These are phyloP conservation scores for Microplitis manilae DNA, from an alignment of 2,888 invertebrate genomes.

Conservation along the genomic window DNA sequence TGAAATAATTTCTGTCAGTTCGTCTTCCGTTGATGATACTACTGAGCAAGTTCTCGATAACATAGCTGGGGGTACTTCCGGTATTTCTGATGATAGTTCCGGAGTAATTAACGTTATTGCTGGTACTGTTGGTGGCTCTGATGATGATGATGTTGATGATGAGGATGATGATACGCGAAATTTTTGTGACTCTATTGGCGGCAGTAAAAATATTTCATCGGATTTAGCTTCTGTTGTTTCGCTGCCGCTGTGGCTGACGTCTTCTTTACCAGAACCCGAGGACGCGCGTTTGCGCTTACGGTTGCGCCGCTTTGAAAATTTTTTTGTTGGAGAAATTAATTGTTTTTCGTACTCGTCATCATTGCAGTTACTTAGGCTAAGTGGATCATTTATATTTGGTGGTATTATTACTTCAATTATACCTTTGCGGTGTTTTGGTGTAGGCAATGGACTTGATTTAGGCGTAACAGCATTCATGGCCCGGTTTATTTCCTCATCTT, in stretches of 20 bases:
- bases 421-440: slow-evolving; percentile 84
- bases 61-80: no score
- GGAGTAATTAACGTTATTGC: no score
- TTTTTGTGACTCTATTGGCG: slow-evolving; percentile 14
- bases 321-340: slow-evolving; percentile 81
- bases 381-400: slow-evolving; percentile 91
- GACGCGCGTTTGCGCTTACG: slow-evolving; percentile 77
- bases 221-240: slow-evolving; percentile 73
- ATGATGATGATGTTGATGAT: not conserved
- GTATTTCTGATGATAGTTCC: no score
- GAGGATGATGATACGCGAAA: slow-evolving; percentile 33
- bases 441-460: slow-evolving; percentile 91
- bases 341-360: slow-evolving; percentile 88
- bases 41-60: no score
- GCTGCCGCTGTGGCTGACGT: slow-evolving; percentile 71
- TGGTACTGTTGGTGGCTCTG: no score
- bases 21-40: no score
- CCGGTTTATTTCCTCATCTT: slow-evolving; percentile 83
- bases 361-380: slow-evolving; percentile 82
- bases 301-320: slow-evolving; percentile 77
- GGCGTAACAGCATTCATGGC: slow-evolving; percentile 93
- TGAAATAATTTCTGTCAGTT: no score
- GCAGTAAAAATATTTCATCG: slow-evolving; percentile 9
- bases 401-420: slow-evolving; percentile 94
- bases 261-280: slow-evolving; percentile 72